phyloP scores from a whole-genome alignment of 2,888 invertebrate species.

The Odontocerum albicorne region DNA sequence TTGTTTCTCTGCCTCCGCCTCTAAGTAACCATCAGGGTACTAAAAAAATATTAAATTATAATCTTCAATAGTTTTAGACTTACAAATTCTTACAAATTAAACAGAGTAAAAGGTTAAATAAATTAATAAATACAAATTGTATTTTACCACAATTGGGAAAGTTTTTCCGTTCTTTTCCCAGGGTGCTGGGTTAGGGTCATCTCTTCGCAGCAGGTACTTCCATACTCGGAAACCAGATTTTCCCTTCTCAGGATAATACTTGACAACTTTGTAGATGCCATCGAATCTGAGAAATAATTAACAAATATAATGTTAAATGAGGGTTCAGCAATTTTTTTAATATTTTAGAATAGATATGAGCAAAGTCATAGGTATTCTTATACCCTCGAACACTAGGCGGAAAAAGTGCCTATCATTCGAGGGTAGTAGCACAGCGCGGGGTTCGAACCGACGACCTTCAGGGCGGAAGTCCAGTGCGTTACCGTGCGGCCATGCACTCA shows the following conservation, averaged over 20 bases:
- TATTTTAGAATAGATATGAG: no score
- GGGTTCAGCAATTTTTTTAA: no score
- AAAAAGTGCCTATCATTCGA: no score
- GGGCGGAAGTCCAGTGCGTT: no score
- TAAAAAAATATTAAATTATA: conserved; percentile 38
- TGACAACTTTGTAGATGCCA: conserved; percentile 84
- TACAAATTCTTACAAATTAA: background rate
- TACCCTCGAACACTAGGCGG: no score
- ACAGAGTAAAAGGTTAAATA: background rate
- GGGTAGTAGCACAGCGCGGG: no score
- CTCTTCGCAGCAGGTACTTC: conserved; percentile 75
- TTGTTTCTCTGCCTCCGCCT: conserved; percentile 61
- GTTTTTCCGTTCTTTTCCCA: conserved; percentile 74
- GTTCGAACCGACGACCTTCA: no score
- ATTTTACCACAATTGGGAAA: conserved; percentile 47
- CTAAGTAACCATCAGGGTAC: conserved; percentile 75
- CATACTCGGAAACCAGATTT: conserved; percentile 78
- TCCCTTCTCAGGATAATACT: conserved; percentile 78
- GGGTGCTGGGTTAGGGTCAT: conserved; percentile 77
- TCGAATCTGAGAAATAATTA: conserved; percentile 64
- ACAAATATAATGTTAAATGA: no score
- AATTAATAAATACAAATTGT: background rate
- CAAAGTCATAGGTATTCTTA: no score
- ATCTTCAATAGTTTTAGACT: background rate
- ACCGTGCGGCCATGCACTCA: no score